Conservation (phyloP, 2,888 invertebrate genomes). For the Cryptus armator region DNA sequence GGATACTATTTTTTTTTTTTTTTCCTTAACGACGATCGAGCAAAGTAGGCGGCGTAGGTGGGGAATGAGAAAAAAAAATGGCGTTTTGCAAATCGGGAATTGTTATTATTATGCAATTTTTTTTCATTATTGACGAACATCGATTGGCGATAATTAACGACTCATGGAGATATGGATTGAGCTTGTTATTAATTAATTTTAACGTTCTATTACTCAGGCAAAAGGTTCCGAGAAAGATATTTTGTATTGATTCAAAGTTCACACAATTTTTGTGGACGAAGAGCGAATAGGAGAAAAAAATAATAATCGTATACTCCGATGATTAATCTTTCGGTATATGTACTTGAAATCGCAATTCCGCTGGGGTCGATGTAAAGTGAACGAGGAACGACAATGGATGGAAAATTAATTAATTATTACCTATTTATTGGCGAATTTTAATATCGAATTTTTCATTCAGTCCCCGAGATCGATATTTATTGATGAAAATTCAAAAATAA, state of each 20-base stretch:
- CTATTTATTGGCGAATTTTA: neutral
- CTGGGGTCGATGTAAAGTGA: too few species aligned
- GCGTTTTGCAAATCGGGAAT: neutral
- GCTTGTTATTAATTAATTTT: neutral
- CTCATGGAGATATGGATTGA: neutral
- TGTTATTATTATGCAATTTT: neutral
- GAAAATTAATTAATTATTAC: neutral
- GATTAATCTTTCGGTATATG: too few species aligned
- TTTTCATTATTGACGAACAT: constrained; percentile 15
- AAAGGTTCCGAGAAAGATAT: neutral
- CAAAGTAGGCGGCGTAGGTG: neutral
- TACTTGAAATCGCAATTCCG: too few species aligned
- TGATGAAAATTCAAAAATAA: neutral
- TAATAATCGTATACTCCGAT: too few species aligned
- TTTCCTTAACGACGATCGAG: neutral
- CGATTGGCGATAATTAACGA: neutral
- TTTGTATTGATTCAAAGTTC: neutral
- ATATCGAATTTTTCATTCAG: neutral
- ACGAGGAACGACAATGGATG: too few species aligned
- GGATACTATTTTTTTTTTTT: neutral
- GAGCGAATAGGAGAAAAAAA: too few species aligned
- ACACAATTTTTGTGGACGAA: too few species aligned
- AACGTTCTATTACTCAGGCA: neutral
- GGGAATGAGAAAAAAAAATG: constrained; percentile 5
- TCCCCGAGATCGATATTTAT: neutral